A percentile compares a stretch with the other conserved stretches of the same genome.
Conservation (phyloP, 2,888 invertebrate species). For the Drosophila imparisetae region DNA sequence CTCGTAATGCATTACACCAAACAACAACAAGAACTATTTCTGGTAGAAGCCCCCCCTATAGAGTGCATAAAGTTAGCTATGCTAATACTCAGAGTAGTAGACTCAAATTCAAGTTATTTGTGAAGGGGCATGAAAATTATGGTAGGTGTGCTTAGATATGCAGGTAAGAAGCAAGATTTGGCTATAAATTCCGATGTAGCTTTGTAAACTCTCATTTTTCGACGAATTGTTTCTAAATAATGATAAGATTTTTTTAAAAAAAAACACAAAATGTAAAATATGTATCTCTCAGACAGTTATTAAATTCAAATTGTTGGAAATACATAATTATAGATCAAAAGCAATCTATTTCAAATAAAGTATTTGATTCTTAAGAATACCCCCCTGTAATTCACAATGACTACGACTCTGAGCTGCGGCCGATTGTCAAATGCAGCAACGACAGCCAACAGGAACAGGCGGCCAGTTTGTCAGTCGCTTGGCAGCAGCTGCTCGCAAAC, state of each 20-base stretch:
- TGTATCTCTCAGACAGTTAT: background rate
- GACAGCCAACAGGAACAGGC: conserved; percentile 25
- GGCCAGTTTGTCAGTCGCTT: conserved; percentile 46
- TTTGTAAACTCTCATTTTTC: background rate
- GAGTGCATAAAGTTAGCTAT: conserved; percentile 40
- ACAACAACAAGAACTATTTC: conserved; percentile 32
- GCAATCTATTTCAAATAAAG: background rate
- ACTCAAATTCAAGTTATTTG: background rate
- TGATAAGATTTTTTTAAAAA: background rate
- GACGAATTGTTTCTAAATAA: background rate
- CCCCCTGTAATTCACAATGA: background rate
- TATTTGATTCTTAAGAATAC: background rate
- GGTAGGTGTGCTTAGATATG: background rate
- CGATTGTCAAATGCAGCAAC: conserved; percentile 39
- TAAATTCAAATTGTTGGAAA: background rate
- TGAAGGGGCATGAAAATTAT: background rate
- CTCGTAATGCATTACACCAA: conserved; percentile 74
- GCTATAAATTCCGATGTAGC: background rate
- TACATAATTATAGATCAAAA: background rate
- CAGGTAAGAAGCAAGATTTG: background rate
- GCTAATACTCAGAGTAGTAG: conserved; percentile 42
- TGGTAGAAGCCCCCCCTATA: conserved; percentile 25
- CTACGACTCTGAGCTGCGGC: conserved; percentile 33
- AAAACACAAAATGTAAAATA: no score
- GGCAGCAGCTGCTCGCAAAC: conserved; percentile 7